phyloP scores from a whole-genome alignment of 2,888 invertebrate species.

The Meganola albula region DNA sequence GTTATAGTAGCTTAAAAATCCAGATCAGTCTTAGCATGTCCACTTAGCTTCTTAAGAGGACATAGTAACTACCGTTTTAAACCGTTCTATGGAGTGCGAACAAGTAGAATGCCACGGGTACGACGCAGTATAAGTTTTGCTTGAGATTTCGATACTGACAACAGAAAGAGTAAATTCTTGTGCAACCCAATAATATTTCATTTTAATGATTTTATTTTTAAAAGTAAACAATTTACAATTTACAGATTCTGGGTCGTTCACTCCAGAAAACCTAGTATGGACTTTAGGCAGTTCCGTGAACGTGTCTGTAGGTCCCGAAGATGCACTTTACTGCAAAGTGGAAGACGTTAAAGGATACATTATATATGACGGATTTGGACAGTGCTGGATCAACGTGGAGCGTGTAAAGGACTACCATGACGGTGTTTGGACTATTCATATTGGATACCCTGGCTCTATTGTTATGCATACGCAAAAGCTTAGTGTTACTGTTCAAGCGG shows the following conservation, averaged over 20 bases:
- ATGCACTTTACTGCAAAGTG: constrained; percentile 51
- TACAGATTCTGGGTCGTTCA: constrained; percentile 8
- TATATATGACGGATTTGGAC: constrained; percentile 50
- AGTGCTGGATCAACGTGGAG: constrained; percentile 42
- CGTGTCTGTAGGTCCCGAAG: constrained; percentile 41
- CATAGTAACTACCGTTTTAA: too few species aligned
- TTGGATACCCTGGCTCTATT: constrained; percentile 42
- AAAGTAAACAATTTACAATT: too few species aligned
- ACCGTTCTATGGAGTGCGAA: too few species aligned
- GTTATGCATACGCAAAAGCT: constrained; percentile 33
- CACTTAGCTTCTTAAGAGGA: too few species aligned
- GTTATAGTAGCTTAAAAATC: too few species aligned
- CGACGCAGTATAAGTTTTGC: too few species aligned
- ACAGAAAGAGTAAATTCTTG: too few species aligned
- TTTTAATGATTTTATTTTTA: too few species aligned
- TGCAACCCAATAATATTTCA: too few species aligned
- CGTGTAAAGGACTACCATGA: constrained; percentile 37
- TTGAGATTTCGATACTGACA: too few species aligned
- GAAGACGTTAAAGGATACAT: constrained; percentile 28
- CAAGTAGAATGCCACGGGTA: too few species aligned
- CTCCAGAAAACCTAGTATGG: constrained; percentile 14
- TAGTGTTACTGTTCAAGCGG: constrained; percentile 31
- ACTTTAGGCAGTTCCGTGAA: constrained; percentile 32
- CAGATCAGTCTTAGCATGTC: too few species aligned
- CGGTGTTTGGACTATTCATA: constrained; percentile 48